phyloP scores from a whole-genome alignment of 2,888 invertebrate species.

The Chymomyza caudatula region DNA sequence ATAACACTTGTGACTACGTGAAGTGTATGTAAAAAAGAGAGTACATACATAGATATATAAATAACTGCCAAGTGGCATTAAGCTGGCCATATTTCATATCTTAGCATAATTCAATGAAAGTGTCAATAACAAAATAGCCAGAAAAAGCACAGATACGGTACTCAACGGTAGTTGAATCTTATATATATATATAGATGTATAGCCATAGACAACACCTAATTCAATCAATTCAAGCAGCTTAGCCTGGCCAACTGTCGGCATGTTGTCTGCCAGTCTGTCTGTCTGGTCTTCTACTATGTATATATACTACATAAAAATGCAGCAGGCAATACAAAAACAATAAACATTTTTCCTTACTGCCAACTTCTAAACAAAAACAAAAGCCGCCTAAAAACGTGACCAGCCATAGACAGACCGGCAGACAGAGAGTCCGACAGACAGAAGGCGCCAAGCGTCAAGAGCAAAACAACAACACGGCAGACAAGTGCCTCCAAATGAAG shows the following conservation, averaged over 20 bases:
- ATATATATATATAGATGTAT: neutral
- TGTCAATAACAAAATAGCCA: slow-evolving; percentile 48
- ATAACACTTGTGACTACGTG: neutral
- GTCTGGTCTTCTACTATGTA: neutral
- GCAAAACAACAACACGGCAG: neutral
- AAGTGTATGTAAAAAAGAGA: neutral
- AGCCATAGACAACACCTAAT: slow-evolving; percentile 30
- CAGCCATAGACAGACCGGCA: neutral
- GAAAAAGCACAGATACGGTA: too few relatives aligned
- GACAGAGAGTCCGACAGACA: neutral
- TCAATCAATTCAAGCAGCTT: slow-evolving; percentile 60
- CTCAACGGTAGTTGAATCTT: neutral
- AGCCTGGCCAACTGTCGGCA: slow-evolving; percentile 12
- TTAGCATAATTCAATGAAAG: slow-evolving; percentile 67
- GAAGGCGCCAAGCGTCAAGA: neutral
- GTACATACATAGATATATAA: neutral
- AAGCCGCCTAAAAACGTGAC: slow-evolving; percentile 26
- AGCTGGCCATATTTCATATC: slow-evolving; percentile 34
- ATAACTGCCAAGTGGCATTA: slow-evolving; percentile 8
- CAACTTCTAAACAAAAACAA: slow-evolving; percentile 28
- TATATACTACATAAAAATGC: too few relatives aligned
- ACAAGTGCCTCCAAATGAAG: neutral
- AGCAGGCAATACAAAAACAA: slow-evolving; percentile 41
- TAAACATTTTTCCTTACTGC: slow-evolving; percentile 43
- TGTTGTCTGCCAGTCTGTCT: neutral